A percentile compares a stretch with the other conserved stretches of the same genome.
phyloP scores from a whole-genome alignment of 2,113 vertebrate species.

The Gobio gobio region DNA sequence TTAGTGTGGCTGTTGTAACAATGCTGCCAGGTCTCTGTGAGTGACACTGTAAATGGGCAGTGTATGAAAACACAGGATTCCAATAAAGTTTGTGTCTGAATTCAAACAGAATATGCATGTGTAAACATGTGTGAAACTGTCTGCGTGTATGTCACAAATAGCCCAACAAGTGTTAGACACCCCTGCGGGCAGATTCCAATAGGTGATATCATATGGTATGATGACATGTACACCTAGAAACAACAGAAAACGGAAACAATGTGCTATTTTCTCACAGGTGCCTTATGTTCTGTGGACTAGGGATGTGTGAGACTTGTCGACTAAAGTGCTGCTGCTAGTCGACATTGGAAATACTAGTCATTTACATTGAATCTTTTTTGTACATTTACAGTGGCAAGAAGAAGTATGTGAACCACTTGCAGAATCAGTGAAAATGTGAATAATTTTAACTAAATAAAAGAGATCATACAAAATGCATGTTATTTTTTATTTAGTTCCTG shows the following conservation, averaged over 20 bases:
- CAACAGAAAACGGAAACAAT: not conserved
- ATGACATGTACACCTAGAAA: not conserved
- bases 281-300: not conserved
- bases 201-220: not conserved
- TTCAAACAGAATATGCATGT: slow-evolving; percentile 22
- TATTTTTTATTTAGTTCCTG: no score
- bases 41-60: slow-evolving; percentile 57
- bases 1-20: slow-evolving; percentile 55
- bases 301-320: no score
- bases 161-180: not conserved
- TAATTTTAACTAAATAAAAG: no score
- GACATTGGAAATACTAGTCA: no score
- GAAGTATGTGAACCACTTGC: no score
- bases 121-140: slow-evolving; percentile 2
- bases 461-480: no score
- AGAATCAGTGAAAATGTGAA: no score
- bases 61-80: slow-evolving; percentile 66
- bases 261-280: not conserved
- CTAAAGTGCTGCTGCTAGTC: no score
- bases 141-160: not conserved
- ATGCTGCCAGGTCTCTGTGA: slow-evolving; percentile 57
- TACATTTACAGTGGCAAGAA: no score
- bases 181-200: slow-evolving; percentile 11
- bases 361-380: no score
- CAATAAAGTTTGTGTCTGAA: slow-evolving; percentile 12